Evolutionary conservation across 2,797 vertebrate genomes (phyloP), one percentile per base, ranked within the genome.

Genomic region (Merluccius polli): DNA sequence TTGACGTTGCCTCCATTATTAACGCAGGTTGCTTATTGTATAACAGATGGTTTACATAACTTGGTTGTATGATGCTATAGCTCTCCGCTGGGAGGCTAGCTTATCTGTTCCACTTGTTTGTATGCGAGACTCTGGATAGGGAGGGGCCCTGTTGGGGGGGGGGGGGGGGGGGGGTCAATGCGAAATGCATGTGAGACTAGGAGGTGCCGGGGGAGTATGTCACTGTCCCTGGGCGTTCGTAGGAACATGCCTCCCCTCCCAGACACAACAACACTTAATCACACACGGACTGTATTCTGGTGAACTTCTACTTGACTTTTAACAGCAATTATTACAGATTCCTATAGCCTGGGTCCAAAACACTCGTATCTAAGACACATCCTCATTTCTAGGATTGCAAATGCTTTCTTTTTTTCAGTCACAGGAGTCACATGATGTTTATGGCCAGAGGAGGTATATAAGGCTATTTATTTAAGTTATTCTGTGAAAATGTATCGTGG

Each of bases 31-130:
- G 79, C 76, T 73, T 81, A 82, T 92, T 93, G 87, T 88, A 81
- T 91, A 92, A 92, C 82, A 75, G 44, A 29, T 63, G 72, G 77
- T 90, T 92, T 91, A 86, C 85, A 82, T 90, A 91, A 92, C 85
- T 73, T 85, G 21, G 79, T 67, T 73, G 68, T 73, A 74, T 79
- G 79, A 81, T 41, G 63, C 68, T 81, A n/a, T n/a, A 78, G 80
- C 69, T 80, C 81, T 73, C 77, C 48, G 79, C 81, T 78, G 79
- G 72, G 79, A 79, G 52, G 80, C n/a, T 73, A 72, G 76, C 77
- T 83, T 78, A 84, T 87, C 80, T 80, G 48, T 83, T 87, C 76
- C 79, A 79, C 75, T 74, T 77, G 79, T 83, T 81, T 82, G 74
- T 79, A 75, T 81, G 82, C 82, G 71, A 85, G 71, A 73, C 71